phyloP scores from a whole-genome alignment of 2,888 invertebrate species.

The Drosophila kanekoi region DNA sequence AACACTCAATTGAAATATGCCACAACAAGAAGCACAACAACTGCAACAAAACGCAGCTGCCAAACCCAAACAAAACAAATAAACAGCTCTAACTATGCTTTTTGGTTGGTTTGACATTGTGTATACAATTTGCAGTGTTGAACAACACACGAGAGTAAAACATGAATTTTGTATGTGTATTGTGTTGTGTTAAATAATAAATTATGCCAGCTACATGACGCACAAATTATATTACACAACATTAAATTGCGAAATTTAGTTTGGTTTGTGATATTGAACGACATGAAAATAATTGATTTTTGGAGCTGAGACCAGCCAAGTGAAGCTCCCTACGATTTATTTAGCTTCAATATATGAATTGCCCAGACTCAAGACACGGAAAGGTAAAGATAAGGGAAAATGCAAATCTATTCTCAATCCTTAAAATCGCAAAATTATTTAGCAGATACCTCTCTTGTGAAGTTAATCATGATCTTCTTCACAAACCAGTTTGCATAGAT shows the following conservation, averaged over 20 bases:
- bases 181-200: slow-evolving; percentile 19
- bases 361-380: too few relatives aligned
- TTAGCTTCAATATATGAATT: too few relatives aligned
- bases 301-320: background rate
- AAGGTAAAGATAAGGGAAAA: too few relatives aligned
- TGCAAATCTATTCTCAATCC: too few relatives aligned
- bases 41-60: slow-evolving; percentile 16
- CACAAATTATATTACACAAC: slow-evolving; percentile 9
- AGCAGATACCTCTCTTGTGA: too few relatives aligned
- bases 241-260: slow-evolving; percentile 7
- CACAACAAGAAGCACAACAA: slow-evolving; percentile 18
- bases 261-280: background rate
- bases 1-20: slow-evolving; percentile 47
- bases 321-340: too few relatives aligned
- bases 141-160: slow-evolving; percentile 6
- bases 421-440: too few relatives aligned
- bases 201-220: slow-evolving; percentile 20
- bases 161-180: slow-evolving; percentile 10
- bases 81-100: slow-evolving; percentile 23
- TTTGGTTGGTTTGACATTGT: slow-evolving; percentile 8
- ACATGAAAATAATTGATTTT: background rate
- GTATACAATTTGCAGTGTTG: slow-evolving; percentile 5
- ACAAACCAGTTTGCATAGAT: too few relatives aligned
- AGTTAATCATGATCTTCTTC: too few relatives aligned
- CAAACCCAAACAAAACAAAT: slow-evolving; percentile 26